Evolutionary conservation across 1,140 invertebrate genomes (phyloP), one percentile per base, ranked within the genome.

Genomic region (Magallana angulata): DNA sequence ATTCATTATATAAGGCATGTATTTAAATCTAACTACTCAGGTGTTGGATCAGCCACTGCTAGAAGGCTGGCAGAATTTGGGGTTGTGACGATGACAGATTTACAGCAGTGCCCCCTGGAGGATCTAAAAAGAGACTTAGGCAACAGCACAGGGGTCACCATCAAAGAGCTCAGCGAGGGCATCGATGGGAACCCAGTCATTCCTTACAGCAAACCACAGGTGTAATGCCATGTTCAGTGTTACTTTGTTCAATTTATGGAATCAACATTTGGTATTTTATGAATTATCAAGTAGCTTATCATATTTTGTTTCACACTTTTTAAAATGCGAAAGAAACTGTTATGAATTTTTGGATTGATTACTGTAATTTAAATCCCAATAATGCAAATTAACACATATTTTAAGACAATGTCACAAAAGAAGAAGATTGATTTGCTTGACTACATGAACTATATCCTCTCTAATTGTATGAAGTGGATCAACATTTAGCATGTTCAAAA

Each of bases 121-220:
- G 71, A 89, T 4, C 85, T 93, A 36, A 87, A 89, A 84, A 84
- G 86, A 58, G 91, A 92, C 48, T 87, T 93, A 85, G 92, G 91
- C 18, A 60, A 68, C 76, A 16, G 59, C 3, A 56, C 84, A 60
- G 88, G 90, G 24, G 83, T 86, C 11, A 86, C 88, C 3, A 88
- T 93, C 16, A 86, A 90, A 84, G 59, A 92, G 11, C 88, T 93
- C 36, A 88, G 89, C 24, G 85, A 87, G 88, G 93, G 92, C 36
- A 85, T 92, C 9, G 93, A 93, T 89, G 87, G 91, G 48, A 90
- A 85, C 16, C 90, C 91, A 60, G 91, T 93, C 0, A 85, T 91
- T 16, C 71, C 88, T 82, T 93, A 86, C 85, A 90, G 90, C 24
- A 89, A 81, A 71, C 92, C 93, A 12, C 93, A 93, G 91, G 93